Percentiles rank a stretch among this genome's conserved stretches.
Evolutionary conservation across 2,888 invertebrate species (phyloP).

Genomic region (Nematopogon swammerdamellus): DNA sequence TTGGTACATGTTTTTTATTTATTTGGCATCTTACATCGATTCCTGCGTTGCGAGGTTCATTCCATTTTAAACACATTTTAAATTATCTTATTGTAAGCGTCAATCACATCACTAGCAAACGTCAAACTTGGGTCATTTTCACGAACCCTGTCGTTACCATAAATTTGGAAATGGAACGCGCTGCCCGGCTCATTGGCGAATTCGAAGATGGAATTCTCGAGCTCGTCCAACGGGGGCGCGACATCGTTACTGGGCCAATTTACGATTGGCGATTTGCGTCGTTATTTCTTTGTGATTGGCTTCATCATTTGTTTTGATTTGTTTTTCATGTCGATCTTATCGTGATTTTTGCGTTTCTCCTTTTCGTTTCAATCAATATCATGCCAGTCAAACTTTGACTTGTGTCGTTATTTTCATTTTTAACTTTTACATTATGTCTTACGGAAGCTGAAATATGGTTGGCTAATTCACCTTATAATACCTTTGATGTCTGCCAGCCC

Average conservation of each 20-base stretch:
- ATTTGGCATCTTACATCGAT: too few species aligned
- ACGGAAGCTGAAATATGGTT: too few species aligned
- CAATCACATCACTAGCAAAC: neutral
- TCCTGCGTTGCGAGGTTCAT: too few species aligned
- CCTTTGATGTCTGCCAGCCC: too few species aligned
- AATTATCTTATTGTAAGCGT: too few species aligned
- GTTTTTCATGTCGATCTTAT: neutral
- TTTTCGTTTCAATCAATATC: too few species aligned
- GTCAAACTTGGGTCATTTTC: neutral
- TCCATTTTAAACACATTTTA: too few species aligned
- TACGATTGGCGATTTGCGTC: neutral
- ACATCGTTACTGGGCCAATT: neutral
- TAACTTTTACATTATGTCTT: too few species aligned
- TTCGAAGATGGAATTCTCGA: neutral
- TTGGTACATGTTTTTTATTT: too few species aligned
- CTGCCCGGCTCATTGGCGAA: neutral
- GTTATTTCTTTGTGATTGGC: neutral
- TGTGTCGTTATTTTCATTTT: too few species aligned
- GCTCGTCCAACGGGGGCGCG: neutral
- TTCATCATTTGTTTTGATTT: neutral
- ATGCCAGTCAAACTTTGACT: too few species aligned
- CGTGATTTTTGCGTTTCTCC: neutral
- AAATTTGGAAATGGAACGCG: constrained; percentile 25
- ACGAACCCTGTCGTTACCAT: constrained; percentile 13
- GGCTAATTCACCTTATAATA: too few species aligned